Evolutionary conservation across 1,140 invertebrate genomes (phyloP).

Genomic region (Brachionus calyciflorus): DNA sequence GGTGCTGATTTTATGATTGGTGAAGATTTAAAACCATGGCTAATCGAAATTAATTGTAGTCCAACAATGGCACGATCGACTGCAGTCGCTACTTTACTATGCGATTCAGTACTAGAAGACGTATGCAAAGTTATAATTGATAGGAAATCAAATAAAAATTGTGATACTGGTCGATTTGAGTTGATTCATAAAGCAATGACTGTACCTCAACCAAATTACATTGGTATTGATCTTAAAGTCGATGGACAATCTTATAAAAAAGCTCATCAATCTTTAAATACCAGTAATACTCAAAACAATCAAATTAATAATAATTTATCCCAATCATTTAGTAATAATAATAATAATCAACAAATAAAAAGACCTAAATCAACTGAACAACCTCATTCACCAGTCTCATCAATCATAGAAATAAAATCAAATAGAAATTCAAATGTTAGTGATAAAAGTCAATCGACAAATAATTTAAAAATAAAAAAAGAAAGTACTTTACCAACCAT

Average conservation of each 20-base stretch:
- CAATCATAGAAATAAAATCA: slow-evolving; percentile 1
- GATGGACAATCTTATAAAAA: slow-evolving; percentile 65
- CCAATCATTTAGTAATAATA: neutral
- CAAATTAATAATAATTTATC: neutral
- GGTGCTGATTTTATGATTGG: slow-evolving; percentile 87
- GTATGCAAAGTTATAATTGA: slow-evolving; percentile 89
- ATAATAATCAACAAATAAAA: no score
- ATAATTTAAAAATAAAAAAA: neutral
- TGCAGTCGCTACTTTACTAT: slow-evolving; percentile 79
- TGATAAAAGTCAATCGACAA: neutral
- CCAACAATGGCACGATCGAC: slow-evolving; percentile 84
- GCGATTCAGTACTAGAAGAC: slow-evolving; percentile 81
- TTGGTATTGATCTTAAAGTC: slow-evolving; percentile 73
- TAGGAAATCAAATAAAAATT: slow-evolving; percentile 70
- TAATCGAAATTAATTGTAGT: slow-evolving; percentile 90
- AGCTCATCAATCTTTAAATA: neutral
- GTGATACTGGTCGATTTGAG: slow-evolving; percentile 81
- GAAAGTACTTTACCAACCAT: slow-evolving; percentile 40
- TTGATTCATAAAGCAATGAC: slow-evolving; percentile 72
- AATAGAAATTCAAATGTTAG: neutral
- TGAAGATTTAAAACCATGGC: slow-evolving; percentile 82
- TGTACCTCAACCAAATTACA: slow-evolving; percentile 76
- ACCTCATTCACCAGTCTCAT: neutral
- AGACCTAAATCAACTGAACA: slow-evolving; percentile 10
- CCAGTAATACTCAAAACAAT: neutral